These are phyloP conservation scores for Bellardia bayeri DNA, from an alignment of 2,888 invertebrate species.

Conservation along the genomic window DNA sequence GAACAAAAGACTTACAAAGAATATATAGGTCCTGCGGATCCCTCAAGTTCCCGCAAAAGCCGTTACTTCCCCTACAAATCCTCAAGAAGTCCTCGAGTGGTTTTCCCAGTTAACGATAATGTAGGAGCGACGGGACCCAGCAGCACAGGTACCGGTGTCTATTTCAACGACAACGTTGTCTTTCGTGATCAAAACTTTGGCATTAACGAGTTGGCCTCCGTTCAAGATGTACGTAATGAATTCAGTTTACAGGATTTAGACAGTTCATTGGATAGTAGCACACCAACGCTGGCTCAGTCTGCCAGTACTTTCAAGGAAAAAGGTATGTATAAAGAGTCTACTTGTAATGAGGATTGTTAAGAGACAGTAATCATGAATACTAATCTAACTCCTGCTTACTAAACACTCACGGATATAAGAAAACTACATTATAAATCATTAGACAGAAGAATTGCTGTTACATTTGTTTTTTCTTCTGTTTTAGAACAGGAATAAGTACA, in stretches of 20 bases:
- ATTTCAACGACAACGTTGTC: conserved; percentile 83
- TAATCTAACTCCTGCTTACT: conserved; percentile 62
- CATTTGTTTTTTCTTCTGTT: not conserved
- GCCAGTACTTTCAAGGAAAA: conserved; percentile 87
- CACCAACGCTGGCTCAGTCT: conserved; percentile 83
- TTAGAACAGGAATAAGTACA: conserved; percentile 1
- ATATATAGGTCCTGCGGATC: conserved; percentile 78
- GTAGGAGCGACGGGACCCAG: conserved; percentile 82
- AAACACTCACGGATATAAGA: conserved; percentile 48
- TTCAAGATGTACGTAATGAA: conserved; percentile 86
- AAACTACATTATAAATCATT: not conserved
- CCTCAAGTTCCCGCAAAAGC: conserved; percentile 81
- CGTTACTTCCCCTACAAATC: conserved; percentile 83
- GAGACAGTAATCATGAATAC: conserved; percentile 22
- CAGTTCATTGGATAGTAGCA: conserved; percentile 77
- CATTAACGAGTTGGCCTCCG: conserved; percentile 85
- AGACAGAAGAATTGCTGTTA: conserved; percentile 6
- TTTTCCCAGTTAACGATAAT: conserved; percentile 83
- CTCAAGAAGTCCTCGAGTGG: conserved; percentile 83
- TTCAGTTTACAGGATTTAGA: conserved; percentile 87
- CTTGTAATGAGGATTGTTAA: not conserved
- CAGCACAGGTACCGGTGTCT: conserved; percentile 81
- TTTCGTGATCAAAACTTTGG: conserved; percentile 87
- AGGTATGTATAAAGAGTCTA: conserved; percentile 85
- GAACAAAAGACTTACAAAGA: conserved; percentile 83